Conservation (phyloP, 2,888 invertebrate genomes). For the Drosophila affinis region DNA sequence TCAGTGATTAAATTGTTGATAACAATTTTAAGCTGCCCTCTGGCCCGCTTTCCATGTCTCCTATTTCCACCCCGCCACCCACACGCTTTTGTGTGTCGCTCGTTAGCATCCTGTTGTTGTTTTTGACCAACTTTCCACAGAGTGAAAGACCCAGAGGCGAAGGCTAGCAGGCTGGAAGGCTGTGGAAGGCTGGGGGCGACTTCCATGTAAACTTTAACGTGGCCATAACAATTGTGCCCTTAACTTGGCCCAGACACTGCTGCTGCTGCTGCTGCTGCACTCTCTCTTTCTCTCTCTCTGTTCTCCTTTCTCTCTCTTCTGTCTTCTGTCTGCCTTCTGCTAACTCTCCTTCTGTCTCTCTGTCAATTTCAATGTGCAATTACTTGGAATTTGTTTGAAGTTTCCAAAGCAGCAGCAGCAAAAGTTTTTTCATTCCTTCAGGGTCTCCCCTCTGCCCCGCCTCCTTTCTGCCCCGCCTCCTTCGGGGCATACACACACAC, state of each 20-base stretch:
- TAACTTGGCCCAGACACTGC: constrained; percentile 46
- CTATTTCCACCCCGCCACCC: too few species aligned
- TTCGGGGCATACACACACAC: not conserved
- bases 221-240: constrained; percentile 56
- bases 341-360: constrained; percentile 15
- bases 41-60: not conserved
- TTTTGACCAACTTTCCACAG: constrained; percentile 5
- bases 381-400: constrained; percentile 76
- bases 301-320: constrained; percentile 2
- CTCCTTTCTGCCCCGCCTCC: not conserved
- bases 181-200: constrained; percentile 2
- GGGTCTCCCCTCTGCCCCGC: not conserved
- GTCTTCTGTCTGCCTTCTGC: not conserved
- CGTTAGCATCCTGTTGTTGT: constrained; percentile 38
- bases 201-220: constrained; percentile 55
- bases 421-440: constrained; percentile 46
- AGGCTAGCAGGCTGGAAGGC: not conserved
- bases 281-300: not conserved
- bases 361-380: constrained; percentile 71
- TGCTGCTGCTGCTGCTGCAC: not conserved
- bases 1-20: constrained; percentile 68
- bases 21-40: constrained; percentile 39
- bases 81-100: constrained; percentile 6
- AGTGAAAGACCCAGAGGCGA: constrained; percentile 19
- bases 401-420: constrained; percentile 42